These are phyloP conservation scores for Todus mexicanus DNA, from an alignment of 2,797 vertebrate species.

Conservation along the genomic window DNA sequence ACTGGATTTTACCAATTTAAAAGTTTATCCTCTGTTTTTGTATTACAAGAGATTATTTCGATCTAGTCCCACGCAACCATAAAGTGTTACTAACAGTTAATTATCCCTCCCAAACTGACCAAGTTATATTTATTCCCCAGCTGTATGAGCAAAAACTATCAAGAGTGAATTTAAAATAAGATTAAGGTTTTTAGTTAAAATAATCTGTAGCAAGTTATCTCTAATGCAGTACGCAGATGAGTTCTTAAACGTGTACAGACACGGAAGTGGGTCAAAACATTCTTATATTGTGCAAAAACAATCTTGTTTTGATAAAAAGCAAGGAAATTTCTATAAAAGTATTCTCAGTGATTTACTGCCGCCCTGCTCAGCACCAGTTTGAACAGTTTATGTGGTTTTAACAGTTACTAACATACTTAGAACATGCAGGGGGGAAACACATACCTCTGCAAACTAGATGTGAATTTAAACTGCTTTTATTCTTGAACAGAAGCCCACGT, in stretches of 20 bases:
- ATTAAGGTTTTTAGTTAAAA: background rate
- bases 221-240: background rate
- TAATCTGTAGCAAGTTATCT: background rate
- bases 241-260: background rate
- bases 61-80: background rate
- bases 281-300: background rate
- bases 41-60: background rate
- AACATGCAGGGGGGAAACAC: background rate
- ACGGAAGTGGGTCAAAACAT: background rate
- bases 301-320: background rate
- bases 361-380: background rate
- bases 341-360: background rate
- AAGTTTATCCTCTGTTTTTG: background rate
- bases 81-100: background rate
- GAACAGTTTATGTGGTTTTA: background rate
- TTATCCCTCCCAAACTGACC: background rate
- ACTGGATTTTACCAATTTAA: background rate
- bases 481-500: background rate
- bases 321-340: background rate
- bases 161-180: background rate
- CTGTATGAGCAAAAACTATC: background rate
- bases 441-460: background rate
- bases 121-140: background rate
- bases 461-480: slow-evolving; percentile 9
- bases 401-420: background rate